Percentiles rank a stretch among this genome's conserved stretches.
These are phyloP conservation scores for Pocota personata DNA, from an alignment of 2,888 invertebrate species.

Conservation along the genomic window DNA sequence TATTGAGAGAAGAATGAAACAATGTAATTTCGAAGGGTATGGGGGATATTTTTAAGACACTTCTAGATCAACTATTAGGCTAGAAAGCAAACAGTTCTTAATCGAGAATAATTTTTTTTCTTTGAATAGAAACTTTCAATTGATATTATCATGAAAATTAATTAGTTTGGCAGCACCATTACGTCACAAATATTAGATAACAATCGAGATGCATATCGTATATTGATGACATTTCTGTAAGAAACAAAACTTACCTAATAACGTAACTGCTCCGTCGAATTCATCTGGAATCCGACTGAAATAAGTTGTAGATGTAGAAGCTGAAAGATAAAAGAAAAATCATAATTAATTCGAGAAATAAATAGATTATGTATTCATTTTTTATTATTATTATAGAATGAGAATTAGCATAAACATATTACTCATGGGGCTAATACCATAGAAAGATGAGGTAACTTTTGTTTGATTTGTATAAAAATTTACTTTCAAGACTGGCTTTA, in stretches of 20 bases:
- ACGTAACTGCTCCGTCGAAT: slow-evolving; percentile 20
- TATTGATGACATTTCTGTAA: background rate
- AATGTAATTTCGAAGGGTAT: slow-evolving; percentile 2
- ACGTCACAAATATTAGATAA: background rate
- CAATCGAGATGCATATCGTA: too few relatives aligned
- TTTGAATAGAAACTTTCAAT: too few relatives aligned
- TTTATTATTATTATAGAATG: background rate
- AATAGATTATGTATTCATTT: slow-evolving; percentile 5
- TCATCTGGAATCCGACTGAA: slow-evolving; percentile 52
- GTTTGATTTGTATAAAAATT: background rate
- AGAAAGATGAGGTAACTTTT: background rate
- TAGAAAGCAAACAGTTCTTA: background rate
- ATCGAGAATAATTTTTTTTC: too few relatives aligned
- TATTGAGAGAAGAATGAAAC: slow-evolving; percentile 13
- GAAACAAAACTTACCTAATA: slow-evolving; percentile 51
- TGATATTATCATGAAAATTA: background rate
- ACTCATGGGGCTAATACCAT: background rate
- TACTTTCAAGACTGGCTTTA: too few relatives aligned
- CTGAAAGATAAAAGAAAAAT: slow-evolving; percentile 34
- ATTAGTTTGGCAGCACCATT: background rate
- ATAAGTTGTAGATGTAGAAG: slow-evolving; percentile 30
- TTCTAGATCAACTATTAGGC: background rate
- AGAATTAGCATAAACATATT: background rate
- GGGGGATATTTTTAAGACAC: slow-evolving; percentile 38
- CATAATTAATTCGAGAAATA: slow-evolving; percentile 20